Evolutionary conservation across 2,888 invertebrate genomes (phyloP).

Genomic region (Caenorhabditis sp.): DNA sequence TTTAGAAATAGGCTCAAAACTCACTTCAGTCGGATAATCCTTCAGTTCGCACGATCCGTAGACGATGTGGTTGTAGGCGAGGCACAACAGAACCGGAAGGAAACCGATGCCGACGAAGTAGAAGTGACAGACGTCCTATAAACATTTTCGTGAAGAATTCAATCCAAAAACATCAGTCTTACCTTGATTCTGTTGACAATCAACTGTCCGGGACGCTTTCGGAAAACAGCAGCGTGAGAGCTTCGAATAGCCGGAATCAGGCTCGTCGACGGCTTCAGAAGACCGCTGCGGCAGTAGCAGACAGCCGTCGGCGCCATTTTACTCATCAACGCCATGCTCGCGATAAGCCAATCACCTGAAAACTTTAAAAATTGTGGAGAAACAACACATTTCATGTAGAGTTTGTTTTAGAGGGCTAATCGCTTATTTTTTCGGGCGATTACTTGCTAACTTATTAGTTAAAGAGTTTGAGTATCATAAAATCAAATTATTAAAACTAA

Average conservation of each 20-base stretch:
- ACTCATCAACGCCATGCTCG: slow-evolving; percentile 63
- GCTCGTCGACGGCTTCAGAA: slow-evolving; percentile 50
- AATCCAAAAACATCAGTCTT: background rate
- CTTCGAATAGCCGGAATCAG: slow-evolving; percentile 61
- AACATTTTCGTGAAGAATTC: background rate
- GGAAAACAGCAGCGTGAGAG: slow-evolving; percentile 74
- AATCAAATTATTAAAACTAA: background rate
- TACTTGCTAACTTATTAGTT: no score
- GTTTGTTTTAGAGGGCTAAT: no score
- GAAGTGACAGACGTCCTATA: slow-evolving; percentile 73
- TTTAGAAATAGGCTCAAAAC: background rate
- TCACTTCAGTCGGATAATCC: slow-evolving; percentile 73
- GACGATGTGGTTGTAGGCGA: slow-evolving; percentile 71
- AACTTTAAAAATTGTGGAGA: background rate
- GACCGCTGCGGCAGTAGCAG: slow-evolving; percentile 21
- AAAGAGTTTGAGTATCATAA: no score
- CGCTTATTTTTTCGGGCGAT: no score
- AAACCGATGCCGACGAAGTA: slow-evolving; percentile 76
- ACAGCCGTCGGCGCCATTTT: slow-evolving; percentile 62
- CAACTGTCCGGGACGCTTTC: slow-evolving; percentile 75
- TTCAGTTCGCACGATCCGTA: slow-evolving; percentile 72
- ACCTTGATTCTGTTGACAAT: slow-evolving; percentile 76
- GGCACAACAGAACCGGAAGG: slow-evolving; percentile 67
- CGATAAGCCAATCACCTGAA: slow-evolving; percentile 34
- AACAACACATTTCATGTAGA: no score